A percentile compares a stretch with the other conserved stretches of the same genome.
phyloP scores from a whole-genome alignment of 2,113 vertebrate species.

The Spizaetus ornatus region DNA sequence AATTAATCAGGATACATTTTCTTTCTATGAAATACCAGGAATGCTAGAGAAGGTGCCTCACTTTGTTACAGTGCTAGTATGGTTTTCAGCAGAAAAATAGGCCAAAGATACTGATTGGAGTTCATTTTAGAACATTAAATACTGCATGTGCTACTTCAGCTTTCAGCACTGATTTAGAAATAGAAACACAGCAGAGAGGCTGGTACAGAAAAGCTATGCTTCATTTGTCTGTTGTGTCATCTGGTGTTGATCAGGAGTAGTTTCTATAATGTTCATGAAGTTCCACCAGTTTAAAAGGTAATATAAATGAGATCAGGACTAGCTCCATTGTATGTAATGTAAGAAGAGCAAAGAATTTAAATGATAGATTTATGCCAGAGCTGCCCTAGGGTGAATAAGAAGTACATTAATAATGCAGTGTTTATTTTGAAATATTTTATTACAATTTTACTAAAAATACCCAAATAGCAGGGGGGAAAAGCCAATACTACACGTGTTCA shows the following conservation, averaged over 20 bases:
- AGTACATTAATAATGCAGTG: constrained; percentile 77
- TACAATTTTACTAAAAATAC: constrained; percentile 74
- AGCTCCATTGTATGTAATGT: background rate
- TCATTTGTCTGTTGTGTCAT: background rate
- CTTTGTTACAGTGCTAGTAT: background rate
- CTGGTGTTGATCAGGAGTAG: background rate
- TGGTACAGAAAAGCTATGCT: background rate
- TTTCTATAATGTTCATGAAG: background rate
- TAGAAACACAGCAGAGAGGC: constrained; percentile 2
- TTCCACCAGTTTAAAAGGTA: background rate
- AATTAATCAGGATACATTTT: constrained; percentile 34
- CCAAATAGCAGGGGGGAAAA: constrained; percentile 22
- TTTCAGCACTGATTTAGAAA: background rate
- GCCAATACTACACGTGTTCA: constrained; percentile 11
- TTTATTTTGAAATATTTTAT: constrained; percentile 81
- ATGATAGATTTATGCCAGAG: constrained; percentile 70
- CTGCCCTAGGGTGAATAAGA: constrained; percentile 65
- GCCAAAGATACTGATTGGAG: background rate
- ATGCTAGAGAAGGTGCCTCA: background rate
- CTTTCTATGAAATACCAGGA: background rate
- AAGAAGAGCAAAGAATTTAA: constrained; percentile 70
- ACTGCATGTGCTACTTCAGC: background rate
- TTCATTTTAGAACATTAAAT: constrained; percentile 38
- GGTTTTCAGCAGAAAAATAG: background rate
- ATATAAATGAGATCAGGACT: background rate